phyloP scores from a whole-genome alignment of 1,140 invertebrate species.

The Branchinecta lynchi region DNA sequence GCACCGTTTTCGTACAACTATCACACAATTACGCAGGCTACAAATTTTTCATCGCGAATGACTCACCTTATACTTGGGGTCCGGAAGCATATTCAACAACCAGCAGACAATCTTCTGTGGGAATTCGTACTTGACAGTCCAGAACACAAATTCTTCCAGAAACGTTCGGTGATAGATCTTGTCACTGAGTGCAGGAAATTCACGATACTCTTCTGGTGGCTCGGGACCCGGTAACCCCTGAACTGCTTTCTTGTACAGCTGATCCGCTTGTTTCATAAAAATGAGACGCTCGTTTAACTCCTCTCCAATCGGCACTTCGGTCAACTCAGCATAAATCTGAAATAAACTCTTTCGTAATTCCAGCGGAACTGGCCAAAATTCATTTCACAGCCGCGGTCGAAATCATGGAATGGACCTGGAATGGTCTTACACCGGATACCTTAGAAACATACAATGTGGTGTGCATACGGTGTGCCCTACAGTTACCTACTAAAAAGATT shows the following conservation, averaged over 20 bases:
- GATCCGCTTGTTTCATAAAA: conserved; percentile 53
- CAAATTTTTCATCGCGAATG: too few species aligned
- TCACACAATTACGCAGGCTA: too few species aligned
- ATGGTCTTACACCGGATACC: neutral
- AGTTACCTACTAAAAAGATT: too few species aligned
- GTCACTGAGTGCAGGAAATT: conserved; percentile 62
- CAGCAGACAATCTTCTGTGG: conserved; percentile 91
- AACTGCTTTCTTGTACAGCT: conserved; percentile 61
- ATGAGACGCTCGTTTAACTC: conserved; percentile 35
- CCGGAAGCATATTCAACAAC: conserved; percentile 86
- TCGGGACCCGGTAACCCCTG: conserved; percentile 60
- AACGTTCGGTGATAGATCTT: conserved; percentile 68
- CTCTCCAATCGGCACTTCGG: conserved; percentile 30
- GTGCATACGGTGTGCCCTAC: too few species aligned
- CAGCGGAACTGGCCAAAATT: neutral
- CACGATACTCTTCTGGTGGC: conserved; percentile 60
- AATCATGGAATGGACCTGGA: conserved; percentile 10
- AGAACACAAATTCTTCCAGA: conserved; percentile 90
- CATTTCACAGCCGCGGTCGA: neutral
- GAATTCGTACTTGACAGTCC: conserved; percentile 94
- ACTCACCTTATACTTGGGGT: conserved; percentile 77
- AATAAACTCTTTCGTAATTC: conserved; percentile 3
- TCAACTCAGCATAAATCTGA: conserved; percentile 33
- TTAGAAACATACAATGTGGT: too few species aligned
- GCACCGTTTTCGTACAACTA: too few species aligned